Conservation (phyloP, 2,113 vertebrate genomes). For the Cinclus cinclus region DNA sequence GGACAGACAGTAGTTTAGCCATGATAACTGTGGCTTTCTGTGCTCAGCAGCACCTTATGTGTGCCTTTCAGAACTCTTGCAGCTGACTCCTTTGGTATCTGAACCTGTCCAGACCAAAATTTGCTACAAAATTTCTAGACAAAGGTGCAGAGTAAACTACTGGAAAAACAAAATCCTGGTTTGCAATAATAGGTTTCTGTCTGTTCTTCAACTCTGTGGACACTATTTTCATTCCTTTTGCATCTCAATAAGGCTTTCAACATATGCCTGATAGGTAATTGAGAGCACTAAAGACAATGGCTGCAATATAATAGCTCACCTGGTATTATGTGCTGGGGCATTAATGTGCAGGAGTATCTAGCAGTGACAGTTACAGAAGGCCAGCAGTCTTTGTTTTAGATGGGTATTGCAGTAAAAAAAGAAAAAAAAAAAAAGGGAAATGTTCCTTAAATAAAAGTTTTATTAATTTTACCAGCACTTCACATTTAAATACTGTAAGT, state of each 20-base stretch:
- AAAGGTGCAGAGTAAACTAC: not conserved
- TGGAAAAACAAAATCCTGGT: not conserved
- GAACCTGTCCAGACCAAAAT: not conserved
- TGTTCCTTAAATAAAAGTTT: not conserved
- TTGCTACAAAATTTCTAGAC: not conserved
- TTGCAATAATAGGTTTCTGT: not conserved
- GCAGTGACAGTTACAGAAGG: not conserved
- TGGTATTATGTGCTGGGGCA: not conserved
- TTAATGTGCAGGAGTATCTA: not conserved
- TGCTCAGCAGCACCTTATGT: not conserved
- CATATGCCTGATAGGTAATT: not conserved
- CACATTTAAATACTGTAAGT: not conserved
- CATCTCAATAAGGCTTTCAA: not conserved
- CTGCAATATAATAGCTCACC: not conserved
- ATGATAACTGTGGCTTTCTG: not conserved
- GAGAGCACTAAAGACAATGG: not conserved
- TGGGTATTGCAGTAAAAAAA: conserved; percentile 1
- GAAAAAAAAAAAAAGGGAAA: not conserved
- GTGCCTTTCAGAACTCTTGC: not conserved
- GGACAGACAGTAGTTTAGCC: conserved; percentile 1
- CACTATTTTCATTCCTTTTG: not conserved
- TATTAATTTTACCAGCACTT: not conserved
- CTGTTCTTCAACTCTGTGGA: not conserved
- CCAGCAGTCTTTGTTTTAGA: not conserved
- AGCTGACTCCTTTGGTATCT: not conserved